Evolutionary conservation across 2,888 invertebrate genomes (phyloP), one percentile per base, ranked within the genome.

Genomic region (Cyrtodaria siliqua): DNA sequence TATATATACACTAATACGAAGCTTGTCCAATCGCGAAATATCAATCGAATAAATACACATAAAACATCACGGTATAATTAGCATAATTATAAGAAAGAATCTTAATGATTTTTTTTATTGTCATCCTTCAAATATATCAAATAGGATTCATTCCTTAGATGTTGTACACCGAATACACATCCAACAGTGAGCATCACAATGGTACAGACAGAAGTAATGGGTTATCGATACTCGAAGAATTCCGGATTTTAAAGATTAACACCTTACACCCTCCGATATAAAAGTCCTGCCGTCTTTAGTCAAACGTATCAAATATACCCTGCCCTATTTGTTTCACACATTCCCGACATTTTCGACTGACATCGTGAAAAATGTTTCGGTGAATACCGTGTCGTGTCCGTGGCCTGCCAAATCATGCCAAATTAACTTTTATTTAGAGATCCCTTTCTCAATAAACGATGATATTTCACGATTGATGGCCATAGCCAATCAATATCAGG

Each of bases 341-440:
- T 59, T 59, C 59, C 44, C 42, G 12, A 42, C 23, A 59, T 42
- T 59, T 24, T 23, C 40, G 12, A 44, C 24, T 59, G 59, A 59
- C 59, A 59, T 59, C 38, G 60, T 71, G 71, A 71, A 71, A 71
- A 71, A 71, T 71, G 57, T 63, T 18, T 24, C 2, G 20, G 23
- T 20, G 23, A 24, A 23, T 14, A 50, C 47, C 6, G 16, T 18
- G 47, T 47, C 47, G 47, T 47, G 16, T 18, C 20, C n/a, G 8
- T 9, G 47, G 47, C 20, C 24, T 33, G 33, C 33, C 33, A 33
- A 33, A 33, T 33, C 33, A 33, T 33, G 33, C 33, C 33, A 33
- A 33, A 33, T 33, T 33, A 33, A 33, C 33, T 33, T 33, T 33
- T 33, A 33, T 33, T 33, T 33, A 33, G 33, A 33, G 12, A 23